Evolutionary conservation across 1,140 invertebrate species (phyloP).

Genomic region (Cylas formicarius): DNA sequence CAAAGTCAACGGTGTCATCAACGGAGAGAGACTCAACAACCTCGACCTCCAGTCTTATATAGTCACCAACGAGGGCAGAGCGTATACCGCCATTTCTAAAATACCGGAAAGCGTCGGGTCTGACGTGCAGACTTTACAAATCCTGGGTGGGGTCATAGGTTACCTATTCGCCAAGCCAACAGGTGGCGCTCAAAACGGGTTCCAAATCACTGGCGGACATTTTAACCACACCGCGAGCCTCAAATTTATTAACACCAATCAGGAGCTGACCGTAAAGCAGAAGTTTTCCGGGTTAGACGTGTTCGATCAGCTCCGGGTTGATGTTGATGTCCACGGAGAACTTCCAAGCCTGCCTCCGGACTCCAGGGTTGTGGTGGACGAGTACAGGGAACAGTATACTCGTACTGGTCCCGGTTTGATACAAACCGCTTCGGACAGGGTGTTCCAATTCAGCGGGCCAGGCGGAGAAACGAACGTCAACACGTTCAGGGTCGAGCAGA

Average conservation of each 20-base stretch:
- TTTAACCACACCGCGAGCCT: constrained; percentile 77
- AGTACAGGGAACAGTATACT: constrained; percentile 78
- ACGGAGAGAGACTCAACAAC: constrained; percentile 63
- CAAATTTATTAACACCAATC: constrained; percentile 61
- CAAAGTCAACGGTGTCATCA: constrained; percentile 72
- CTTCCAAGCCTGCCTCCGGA: constrained; percentile 60
- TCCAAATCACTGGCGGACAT: constrained; percentile 70
- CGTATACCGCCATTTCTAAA: constrained; percentile 84
- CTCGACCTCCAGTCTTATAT: constrained; percentile 90
- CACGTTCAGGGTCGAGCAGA: constrained; percentile 49
- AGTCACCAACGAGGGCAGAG: constrained; percentile 77
- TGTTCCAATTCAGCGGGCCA: constrained; percentile 41
- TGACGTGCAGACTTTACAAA: constrained; percentile 70
- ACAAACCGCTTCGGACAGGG: constrained; percentile 46
- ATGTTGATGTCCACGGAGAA: constrained; percentile 69
- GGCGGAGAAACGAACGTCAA: constrained; percentile 34
- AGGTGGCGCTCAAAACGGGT: constrained; percentile 68
- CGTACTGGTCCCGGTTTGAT: constrained; percentile 55
- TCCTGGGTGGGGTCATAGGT: constrained; percentile 73
- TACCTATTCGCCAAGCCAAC: constrained; percentile 86
- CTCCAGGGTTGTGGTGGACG: constrained; percentile 59
- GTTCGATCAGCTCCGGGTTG: constrained; percentile 77
- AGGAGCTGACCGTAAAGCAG: constrained; percentile 67
- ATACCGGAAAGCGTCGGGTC: constrained; percentile 65
- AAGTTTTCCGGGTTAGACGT: constrained; percentile 81